phyloP scores from a whole-genome alignment of 35 echinoderm and acorn worm genomes.

The Apostichopus japonicus region DNA sequence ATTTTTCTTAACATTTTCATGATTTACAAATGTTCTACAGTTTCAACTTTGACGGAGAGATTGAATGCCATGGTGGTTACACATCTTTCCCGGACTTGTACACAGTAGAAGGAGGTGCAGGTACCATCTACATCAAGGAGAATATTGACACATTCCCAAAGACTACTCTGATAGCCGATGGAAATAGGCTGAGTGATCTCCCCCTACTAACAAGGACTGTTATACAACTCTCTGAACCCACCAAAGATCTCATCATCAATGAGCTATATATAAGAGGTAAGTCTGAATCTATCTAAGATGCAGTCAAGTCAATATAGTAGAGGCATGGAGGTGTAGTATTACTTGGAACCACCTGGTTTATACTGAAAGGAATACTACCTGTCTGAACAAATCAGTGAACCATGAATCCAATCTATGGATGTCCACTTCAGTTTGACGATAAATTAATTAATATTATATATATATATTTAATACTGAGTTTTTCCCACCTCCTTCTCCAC shows the following conservation, averaged over 20 bases:
- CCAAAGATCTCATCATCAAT: constrained; percentile 54
- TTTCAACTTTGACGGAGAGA: constrained; percentile 61
- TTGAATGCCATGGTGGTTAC: constrained; percentile 34
- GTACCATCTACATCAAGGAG: constrained; percentile 75
- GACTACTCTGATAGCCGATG: constrained; percentile 57
- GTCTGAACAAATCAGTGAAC: no score
- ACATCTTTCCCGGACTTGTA: constrained; percentile 28
- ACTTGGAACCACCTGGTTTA: no score
- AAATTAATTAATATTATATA: no score
- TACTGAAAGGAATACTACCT: no score
- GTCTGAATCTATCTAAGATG: not conserved
- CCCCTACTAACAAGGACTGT: constrained; percentile 60
- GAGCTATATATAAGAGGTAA: constrained; percentile 66
- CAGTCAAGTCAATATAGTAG: no score
- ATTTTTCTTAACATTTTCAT: no score
- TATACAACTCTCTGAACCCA: constrained; percentile 30
- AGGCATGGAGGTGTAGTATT: no score
- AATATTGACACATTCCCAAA: constrained; percentile 49
- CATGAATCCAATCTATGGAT: no score
- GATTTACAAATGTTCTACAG: constrained; percentile 17
- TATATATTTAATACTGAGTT: no score
- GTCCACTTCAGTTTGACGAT: no score
- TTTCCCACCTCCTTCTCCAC: no score
- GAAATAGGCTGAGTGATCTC: constrained; percentile 9
- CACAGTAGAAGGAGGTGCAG: constrained; percentile 62